Evolutionary conservation across 2,113 vertebrate genomes (phyloP), one percentile per base, ranked within the genome.

Genomic region (Xyrauchen texanus): DNA sequence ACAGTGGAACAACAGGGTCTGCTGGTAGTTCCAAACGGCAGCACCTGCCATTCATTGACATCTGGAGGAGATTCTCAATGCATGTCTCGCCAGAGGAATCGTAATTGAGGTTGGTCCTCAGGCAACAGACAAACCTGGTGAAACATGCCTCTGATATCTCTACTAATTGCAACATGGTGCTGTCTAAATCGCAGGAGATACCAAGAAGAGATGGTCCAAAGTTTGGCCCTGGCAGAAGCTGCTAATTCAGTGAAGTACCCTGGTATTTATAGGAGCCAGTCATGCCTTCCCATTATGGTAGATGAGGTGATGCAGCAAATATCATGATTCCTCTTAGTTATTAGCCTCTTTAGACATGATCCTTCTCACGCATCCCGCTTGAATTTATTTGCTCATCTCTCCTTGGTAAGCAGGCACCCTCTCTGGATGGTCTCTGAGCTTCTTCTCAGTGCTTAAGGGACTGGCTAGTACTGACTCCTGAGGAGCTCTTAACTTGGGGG

Each of bases 1-100:
- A 61, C 47, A 51, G 66, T 67, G 42, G 64, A 12, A 67, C 64
- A 67, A 13, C 64, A 67, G 9, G 16, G 8, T 34, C 60, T 62
- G 16, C 60, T 11, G 4, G 21, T 62, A 34, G 61, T 62, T 1
- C 61, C 61, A 4, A 62, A 62, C 4, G 61, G 61, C 8, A 62
- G 21, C 4, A 62, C 61, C 52, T 53, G 52, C 52, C 52, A 53
- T 10, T 53, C 52, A 6, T 53, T 10, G 4, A 53, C 52, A 42
- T 45, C 62, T 44, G 34, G 62, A 13, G 5, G 11, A 11, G 6
- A 7, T 12, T 64, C 62, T 12, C 62, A 44, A 9, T 64, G 62
- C 34, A 64, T 2, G 1, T 64, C 62, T 13, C 62, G 42, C 11
- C 62, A 64, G 7, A 64, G 42, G 34, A 64, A 64, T 7, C 34